Conservation (phyloP, 2,888 invertebrate genomes). For the Steromphala cineraria region DNA sequence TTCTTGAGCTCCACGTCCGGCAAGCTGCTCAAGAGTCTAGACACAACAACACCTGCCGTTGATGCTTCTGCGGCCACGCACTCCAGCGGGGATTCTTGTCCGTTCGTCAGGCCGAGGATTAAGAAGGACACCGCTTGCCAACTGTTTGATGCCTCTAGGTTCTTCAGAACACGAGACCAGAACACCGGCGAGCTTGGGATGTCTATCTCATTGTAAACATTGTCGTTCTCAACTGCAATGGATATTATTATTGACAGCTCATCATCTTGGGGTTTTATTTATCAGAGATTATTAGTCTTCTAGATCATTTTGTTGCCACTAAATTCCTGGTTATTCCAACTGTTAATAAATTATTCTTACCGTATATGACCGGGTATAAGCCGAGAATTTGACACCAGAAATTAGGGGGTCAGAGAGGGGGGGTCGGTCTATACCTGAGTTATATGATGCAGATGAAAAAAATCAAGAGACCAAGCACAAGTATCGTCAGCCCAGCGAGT, state of each 20-base stretch:
- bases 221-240: not conserved
- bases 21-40: not conserved
- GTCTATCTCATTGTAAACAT: not conserved
- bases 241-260: not conserved
- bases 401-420: too few species aligned
- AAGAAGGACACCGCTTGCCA: not conserved
- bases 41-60: not conserved
- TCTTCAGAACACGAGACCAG: constrained; percentile 4
- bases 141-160: not conserved
- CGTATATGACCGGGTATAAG: too few species aligned
- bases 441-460: too few species aligned
- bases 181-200: not conserved
- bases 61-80: not conserved
- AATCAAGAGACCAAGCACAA: too few species aligned
- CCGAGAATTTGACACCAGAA: too few species aligned
- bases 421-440: too few species aligned
- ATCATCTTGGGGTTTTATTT: too few species aligned
- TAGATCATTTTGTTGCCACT: too few species aligned
- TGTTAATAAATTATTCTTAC: too few species aligned
- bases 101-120: not conserved
- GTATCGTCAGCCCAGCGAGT: too few species aligned
- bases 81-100: not conserved
- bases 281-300: too few species aligned
- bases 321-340: too few species aligned
- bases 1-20: not conserved